Evolutionary conservation across 2,888 invertebrate species (phyloP).

Genomic region (Heliconius sara): DNA sequence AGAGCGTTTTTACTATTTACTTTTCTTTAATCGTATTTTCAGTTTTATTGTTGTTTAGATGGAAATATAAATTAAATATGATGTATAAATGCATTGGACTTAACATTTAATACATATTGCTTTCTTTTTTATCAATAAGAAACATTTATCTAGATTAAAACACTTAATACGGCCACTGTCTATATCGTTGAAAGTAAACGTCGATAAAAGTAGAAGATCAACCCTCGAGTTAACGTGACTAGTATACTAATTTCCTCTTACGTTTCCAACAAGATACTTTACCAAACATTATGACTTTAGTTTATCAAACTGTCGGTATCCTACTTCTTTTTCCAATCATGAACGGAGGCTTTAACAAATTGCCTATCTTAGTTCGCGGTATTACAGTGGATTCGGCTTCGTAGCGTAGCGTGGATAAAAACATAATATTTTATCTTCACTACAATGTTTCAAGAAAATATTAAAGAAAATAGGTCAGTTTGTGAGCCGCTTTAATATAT

Average conservation of each 20-base stretch:
- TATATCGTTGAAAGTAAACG: slow-evolving; percentile 53
- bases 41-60: not conserved
- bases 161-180: not conserved
- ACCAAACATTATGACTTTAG: slow-evolving; percentile 68
- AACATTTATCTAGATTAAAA: slow-evolving; percentile 11
- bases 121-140: not conserved
- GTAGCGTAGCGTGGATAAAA: slow-evolving; percentile 20
- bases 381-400: slow-evolving; percentile 27
- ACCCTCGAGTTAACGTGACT: slow-evolving; percentile 63
- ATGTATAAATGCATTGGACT: not conserved
- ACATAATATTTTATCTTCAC: slow-evolving; percentile 14
- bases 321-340: slow-evolving; percentile 59
- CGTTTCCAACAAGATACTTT: slow-evolving; percentile 55
- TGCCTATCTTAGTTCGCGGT: slow-evolving; percentile 57
- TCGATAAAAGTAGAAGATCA: slow-evolving; percentile 66
- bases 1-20: slow-evolving; percentile 15
- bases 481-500: not conserved
- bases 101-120: not conserved
- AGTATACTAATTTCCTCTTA: slow-evolving; percentile 54
- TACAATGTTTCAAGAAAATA: slow-evolving; percentile 5
- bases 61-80: not conserved
- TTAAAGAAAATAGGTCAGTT: slow-evolving; percentile 8
- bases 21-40: not conserved
- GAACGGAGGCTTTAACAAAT: slow-evolving; percentile 67
- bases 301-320: slow-evolving; percentile 72